These are phyloP conservation scores for Semaprochilodus insignis DNA, from an alignment of 2,797 vertebrate genomes.

Conservation along the genomic window DNA sequence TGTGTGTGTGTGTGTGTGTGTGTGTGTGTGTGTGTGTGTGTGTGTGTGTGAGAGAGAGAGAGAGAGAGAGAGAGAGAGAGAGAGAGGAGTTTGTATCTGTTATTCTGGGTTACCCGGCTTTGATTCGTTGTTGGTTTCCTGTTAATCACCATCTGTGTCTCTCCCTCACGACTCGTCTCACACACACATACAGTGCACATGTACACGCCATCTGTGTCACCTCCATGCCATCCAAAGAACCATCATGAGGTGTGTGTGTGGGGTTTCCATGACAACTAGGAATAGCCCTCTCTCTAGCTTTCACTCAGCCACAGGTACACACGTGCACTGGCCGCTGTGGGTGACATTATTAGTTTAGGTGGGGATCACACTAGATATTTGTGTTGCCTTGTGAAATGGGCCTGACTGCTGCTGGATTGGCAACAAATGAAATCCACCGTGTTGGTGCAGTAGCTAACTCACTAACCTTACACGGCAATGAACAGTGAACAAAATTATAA, in stretches of 20 bases:
- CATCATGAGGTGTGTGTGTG: conserved; percentile 24
- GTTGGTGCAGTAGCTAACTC: too few species aligned
- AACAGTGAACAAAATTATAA: too few species aligned
- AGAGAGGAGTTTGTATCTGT: background rate
- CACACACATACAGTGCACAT: background rate
- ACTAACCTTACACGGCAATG: too few species aligned
- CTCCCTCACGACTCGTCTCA: background rate
- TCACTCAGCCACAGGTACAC: conserved; percentile 13
- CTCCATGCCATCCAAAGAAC: background rate
- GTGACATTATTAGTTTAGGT: too few species aligned
- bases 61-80: too few species aligned
- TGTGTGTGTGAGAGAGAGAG: background rate
- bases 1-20: background rate
- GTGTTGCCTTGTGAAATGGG: too few species aligned
- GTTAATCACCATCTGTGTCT: conserved; percentile 15
- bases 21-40: too few species aligned
- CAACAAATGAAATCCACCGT: too few species aligned
- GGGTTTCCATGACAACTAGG: conserved; percentile 37
- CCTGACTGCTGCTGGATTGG: too few species aligned
- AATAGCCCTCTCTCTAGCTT: conserved; percentile 26
- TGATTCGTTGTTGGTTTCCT: conserved; percentile 1
- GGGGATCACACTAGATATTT: too few species aligned
- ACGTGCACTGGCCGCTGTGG: too few species aligned
- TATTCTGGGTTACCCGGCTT: conserved; percentile 13
- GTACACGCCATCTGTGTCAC: conserved; percentile 35